Evolutionary conservation across 92 coral and sea anemone species (phyloP).

Genomic region (Palythoa heliodiscus): DNA sequence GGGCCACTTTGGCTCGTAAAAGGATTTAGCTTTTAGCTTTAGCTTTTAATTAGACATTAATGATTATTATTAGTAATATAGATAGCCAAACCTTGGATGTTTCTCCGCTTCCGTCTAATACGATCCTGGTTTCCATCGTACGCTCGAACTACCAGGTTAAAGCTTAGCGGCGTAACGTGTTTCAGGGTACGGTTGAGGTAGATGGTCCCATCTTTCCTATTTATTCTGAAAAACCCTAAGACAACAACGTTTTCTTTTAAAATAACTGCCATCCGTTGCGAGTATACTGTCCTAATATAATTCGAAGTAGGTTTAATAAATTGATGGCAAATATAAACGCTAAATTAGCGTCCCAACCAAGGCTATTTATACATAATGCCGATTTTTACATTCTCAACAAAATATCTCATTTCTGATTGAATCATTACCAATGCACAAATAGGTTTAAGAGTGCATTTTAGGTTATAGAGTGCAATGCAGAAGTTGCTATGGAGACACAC

Average conservation of each 20-base stretch:
- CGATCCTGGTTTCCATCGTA: constrained; percentile 39
- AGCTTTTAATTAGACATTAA: too few relatives aligned
- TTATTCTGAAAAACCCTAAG: constrained; percentile 66
- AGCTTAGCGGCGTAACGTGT: constrained; percentile 38
- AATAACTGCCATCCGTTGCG: too few relatives aligned
- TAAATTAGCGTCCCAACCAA: too few relatives aligned
- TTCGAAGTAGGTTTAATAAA: background rate
- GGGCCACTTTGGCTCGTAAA: too few relatives aligned
- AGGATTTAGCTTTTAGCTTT: too few relatives aligned
- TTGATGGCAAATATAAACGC: background rate
- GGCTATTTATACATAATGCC: too few relatives aligned
- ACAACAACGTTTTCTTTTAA: background rate
- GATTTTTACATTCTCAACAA: too few relatives aligned
- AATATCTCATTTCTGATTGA: too few relatives aligned
- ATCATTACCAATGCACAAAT: too few relatives aligned
- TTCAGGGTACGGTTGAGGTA: constrained; percentile 50
- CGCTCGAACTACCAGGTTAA: constrained; percentile 56
- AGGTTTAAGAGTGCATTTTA: too few relatives aligned
- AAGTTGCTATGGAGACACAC: too few relatives aligned
- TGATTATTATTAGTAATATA: background rate
- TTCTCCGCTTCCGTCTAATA: constrained; percentile 42
- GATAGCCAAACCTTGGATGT: background rate
- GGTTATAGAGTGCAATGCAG: too few relatives aligned
- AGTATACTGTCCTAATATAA: background rate
- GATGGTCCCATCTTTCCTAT: constrained; percentile 50